These are phyloP conservation scores for Strix occidentalis DNA, from an alignment of 2,797 vertebrate species.

Conservation along the genomic window DNA sequence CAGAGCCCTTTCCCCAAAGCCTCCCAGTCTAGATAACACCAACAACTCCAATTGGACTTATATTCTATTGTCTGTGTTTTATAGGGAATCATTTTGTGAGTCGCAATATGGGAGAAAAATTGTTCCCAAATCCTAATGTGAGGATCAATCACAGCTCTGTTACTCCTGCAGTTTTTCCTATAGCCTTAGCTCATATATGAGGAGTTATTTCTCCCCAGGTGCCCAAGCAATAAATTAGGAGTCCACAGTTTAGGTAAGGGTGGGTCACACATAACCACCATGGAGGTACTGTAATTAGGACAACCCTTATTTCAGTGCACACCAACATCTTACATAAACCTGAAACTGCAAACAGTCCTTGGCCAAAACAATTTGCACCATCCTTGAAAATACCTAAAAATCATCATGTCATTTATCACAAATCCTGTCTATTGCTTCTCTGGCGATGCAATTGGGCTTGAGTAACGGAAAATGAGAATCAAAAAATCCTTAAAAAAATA, in stretches of 20 bases:
- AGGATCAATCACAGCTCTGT: neutral
- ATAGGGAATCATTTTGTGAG: neutral
- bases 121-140: neutral
- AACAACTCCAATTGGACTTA: neutral
- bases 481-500: neutral
- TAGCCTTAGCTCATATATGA: neutral
- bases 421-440: neutral
- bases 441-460: neutral
- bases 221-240: neutral
- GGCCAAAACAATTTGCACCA: neutral
- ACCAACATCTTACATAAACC: neutral
- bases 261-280: neutral
- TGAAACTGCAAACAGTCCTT: neutral
- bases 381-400: neutral
- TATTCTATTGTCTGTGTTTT: neutral
- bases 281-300: neutral
- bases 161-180: neutral
- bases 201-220: neutral
- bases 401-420: neutral
- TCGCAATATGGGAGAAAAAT: neutral
- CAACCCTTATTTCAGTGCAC: neutral
- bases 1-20: neutral
- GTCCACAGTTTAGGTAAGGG: neutral
- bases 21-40: neutral
- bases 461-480: slow-evolving; percentile 2